phyloP scores from a whole-genome alignment of 2,113 vertebrate species.

The Rynchops niger region DNA sequence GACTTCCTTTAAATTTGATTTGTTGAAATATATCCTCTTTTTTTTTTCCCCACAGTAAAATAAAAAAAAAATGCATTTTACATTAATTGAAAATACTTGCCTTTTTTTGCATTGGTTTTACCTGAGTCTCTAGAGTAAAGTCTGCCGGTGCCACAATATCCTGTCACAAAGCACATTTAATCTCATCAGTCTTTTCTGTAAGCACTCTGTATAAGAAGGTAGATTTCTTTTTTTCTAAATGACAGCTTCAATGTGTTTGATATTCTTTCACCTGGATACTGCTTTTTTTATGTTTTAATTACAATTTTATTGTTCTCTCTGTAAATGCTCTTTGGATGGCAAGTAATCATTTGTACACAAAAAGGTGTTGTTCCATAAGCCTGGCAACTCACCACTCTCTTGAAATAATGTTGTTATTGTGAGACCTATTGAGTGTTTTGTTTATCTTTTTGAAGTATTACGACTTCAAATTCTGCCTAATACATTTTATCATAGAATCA shows the following conservation, averaged over 20 bases:
- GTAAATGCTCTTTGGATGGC: background rate
- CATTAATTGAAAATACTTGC: background rate
- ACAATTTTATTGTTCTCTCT: background rate
- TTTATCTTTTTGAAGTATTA: background rate
- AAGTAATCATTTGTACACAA: background rate
- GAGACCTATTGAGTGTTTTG: background rate
- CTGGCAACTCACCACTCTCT: background rate
- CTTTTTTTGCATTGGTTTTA: background rate
- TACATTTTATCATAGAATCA: background rate
- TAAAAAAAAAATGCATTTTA: background rate
- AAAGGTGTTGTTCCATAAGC: background rate
- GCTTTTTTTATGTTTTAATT: background rate
- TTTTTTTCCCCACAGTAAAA: background rate
- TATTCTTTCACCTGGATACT: background rate
- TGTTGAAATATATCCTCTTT: background rate
- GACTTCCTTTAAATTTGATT: background rate
- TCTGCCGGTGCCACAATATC: background rate
- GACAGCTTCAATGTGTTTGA: background rate
- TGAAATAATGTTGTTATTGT: background rate
- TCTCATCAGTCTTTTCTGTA: background rate
- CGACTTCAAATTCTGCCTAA: background rate
- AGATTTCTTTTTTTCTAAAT: background rate
- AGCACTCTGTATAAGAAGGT: background rate
- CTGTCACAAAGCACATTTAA: background rate
- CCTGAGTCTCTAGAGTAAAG: background rate